Base-by-base conservation (phyloP, 2,888 invertebrate genomes). In the Agonum fuliginosum region DNA sequence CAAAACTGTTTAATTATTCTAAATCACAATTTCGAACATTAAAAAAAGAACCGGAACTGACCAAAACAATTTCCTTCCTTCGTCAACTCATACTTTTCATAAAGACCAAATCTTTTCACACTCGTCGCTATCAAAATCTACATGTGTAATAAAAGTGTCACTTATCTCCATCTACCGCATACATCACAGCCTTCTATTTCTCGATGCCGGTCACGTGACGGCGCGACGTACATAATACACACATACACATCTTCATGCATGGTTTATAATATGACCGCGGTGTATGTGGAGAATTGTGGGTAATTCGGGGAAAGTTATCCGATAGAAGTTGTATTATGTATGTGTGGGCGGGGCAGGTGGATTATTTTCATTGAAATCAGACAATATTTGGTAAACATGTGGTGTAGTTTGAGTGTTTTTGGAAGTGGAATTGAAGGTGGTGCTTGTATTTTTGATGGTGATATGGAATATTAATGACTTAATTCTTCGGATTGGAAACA, bases 291-390 rank as follows among this genome's bases (percentile, higher is more conserved):
- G 67, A 30, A 67, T 67, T 67, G 37, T 67, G 67, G 67, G 67
- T 37, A 67, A 67, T 67, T 22, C 67, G 12, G 34, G 8, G 41
- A 67, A 65, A 37, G 67, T 67, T 67, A 41, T 20, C 54, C 54
- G 48, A 48, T 20, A 17, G 48, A 14, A 17, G 17, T 54, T 54
- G 24, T 54, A 54, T 54, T 54, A 54, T 54, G 54, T 22, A 54
- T 54, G 20, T 10, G 19, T 12, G 17, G 3, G 48, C 0, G 12
- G 37, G n/a, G n/a, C 3, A 12, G 8, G 48, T 0, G 48, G 48
- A 12, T 48, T 20, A 48, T 48, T 19, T 48, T 48, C 17, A 48
- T 48, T 48, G 48, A 48, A 17, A 48, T 8, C 8, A 34, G 5
- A 34, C 4, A 4, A 6, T 34, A 37, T 3, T 37, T n/a, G 37